Conservation (phyloP, 2,797 vertebrate genomes). For the Pseudopleuronectes americanus region DNA sequence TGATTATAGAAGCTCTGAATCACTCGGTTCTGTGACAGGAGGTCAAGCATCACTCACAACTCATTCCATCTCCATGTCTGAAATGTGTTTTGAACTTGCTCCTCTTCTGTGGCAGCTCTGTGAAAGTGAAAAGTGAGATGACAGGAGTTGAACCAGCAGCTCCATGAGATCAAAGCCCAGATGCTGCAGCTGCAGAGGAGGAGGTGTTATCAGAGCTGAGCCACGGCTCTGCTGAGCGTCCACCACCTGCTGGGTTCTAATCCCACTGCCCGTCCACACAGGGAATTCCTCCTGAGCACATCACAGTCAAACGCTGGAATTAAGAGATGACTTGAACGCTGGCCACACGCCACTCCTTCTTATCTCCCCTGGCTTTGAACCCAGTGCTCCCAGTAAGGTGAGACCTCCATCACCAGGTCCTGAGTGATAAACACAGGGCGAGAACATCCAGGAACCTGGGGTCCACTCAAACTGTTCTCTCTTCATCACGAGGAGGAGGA, state of each 20-base stretch:
- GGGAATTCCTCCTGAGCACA: slow-evolving; percentile 72
- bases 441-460: too few species aligned
- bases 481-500: too few species aligned
- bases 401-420: background rate
- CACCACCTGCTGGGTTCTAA: slow-evolving; percentile 63
- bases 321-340: slow-evolving; percentile 32
- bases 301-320: slow-evolving; percentile 50
- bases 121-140: too few species aligned
- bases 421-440: too few species aligned
- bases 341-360: slow-evolving; percentile 25
- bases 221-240: slow-evolving; percentile 40
- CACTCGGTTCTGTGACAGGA: too few species aligned
- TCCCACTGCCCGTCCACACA: slow-evolving; percentile 60
- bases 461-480: too few species aligned
- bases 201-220: slow-evolving; percentile 65
- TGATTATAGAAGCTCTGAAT: too few species aligned
- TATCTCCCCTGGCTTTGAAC: slow-evolving; percentile 2
- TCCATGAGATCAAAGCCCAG: slow-evolving; percentile 31
- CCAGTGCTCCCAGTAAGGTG: slow-evolving; percentile 1
- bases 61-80: too few species aligned
- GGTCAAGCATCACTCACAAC: too few species aligned
- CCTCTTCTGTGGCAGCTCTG: too few species aligned
- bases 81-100: too few species aligned
- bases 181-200: slow-evolving; percentile 50
- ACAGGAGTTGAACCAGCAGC: background rate